Evolutionary conservation across 2,113 vertebrate species (phyloP).

Genomic region (Oreotrochilus melanogaster): DNA sequence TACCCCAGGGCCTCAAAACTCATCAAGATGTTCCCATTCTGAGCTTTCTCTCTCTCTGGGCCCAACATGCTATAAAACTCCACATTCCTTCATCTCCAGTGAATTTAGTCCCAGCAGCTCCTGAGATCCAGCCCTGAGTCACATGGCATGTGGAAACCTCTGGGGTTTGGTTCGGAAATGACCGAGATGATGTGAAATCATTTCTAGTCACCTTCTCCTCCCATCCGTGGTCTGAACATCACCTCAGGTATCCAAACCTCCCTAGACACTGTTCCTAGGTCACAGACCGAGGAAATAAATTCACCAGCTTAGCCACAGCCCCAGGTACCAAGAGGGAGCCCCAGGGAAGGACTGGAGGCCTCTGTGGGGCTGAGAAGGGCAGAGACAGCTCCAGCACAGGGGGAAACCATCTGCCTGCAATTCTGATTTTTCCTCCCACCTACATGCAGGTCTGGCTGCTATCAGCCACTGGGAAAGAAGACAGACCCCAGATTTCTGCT

Average conservation of each 20-base stretch:
- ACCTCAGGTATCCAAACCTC: not conserved
- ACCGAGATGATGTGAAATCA: not conserved
- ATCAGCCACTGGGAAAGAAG: not conserved
- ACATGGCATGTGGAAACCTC: not conserved
- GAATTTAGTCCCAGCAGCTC: not conserved
- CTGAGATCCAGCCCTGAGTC: not conserved
- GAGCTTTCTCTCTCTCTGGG: not conserved
- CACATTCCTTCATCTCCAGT: constrained; percentile 16
- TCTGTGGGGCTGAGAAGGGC: not conserved
- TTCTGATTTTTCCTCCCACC: not conserved
- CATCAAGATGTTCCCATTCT: not conserved
- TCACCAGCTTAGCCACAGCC: not conserved
- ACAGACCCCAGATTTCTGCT: not conserved
- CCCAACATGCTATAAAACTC: not conserved
- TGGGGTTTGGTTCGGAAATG: not conserved
- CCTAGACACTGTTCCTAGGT: not conserved
- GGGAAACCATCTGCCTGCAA: not conserved
- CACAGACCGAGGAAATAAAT: not conserved
- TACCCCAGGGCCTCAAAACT: not conserved
- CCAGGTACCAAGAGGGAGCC: not conserved
- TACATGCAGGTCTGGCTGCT: not conserved
- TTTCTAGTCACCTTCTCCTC: constrained; percentile 47
- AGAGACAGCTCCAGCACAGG: not conserved
- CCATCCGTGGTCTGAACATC: not conserved
- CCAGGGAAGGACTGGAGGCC: not conserved